phyloP scores from a whole-genome alignment of 2,888 invertebrate species.

The Eilema griseolum region DNA sequence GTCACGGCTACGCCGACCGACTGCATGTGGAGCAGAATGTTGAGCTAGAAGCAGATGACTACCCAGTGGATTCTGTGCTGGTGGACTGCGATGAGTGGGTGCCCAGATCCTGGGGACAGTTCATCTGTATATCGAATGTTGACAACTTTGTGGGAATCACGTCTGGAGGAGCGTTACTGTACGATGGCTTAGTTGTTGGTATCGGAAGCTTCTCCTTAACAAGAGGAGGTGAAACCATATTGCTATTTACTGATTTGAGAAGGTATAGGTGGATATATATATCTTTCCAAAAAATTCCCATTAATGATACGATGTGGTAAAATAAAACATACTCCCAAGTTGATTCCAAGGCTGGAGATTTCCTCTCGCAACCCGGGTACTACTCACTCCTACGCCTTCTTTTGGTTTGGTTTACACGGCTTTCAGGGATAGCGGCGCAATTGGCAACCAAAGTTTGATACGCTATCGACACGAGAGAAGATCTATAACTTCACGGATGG shows the following conservation, averaged over 20 bases:
- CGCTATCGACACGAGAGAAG: too few species aligned
- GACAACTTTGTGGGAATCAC: slow-evolving; percentile 25
- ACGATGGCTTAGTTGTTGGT: slow-evolving; percentile 14
- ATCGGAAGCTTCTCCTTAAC: slow-evolving; percentile 21
- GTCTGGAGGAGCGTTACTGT: slow-evolving; percentile 14
- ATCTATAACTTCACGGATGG: too few species aligned
- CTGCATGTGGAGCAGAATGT: slow-evolving; percentile 17
- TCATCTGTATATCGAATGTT: slow-evolving; percentile 23
- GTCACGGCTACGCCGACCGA: slow-evolving; percentile 22
- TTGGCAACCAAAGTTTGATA: too few species aligned
- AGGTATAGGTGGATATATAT: not conserved
- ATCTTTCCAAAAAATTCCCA: too few species aligned
- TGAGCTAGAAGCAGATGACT: slow-evolving; percentile 18
- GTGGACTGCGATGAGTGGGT: slow-evolving; percentile 25
- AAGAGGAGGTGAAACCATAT: slow-evolving; percentile 21
- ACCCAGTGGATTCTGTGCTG: not conserved
- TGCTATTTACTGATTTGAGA: slow-evolving; percentile 20
- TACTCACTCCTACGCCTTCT: too few species aligned
- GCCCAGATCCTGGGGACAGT: slow-evolving; percentile 19
- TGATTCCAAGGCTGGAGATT: too few species aligned
- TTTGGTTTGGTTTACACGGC: too few species aligned
- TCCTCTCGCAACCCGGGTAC: too few species aligned
- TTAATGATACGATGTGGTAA: too few species aligned
- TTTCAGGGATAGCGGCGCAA: too few species aligned
- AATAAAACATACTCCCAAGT: too few species aligned